Evolutionary conservation across 1,140 invertebrate species (phyloP), one percentile per base, ranked within the genome.

Genomic region (Cylas formicarius): DNA sequence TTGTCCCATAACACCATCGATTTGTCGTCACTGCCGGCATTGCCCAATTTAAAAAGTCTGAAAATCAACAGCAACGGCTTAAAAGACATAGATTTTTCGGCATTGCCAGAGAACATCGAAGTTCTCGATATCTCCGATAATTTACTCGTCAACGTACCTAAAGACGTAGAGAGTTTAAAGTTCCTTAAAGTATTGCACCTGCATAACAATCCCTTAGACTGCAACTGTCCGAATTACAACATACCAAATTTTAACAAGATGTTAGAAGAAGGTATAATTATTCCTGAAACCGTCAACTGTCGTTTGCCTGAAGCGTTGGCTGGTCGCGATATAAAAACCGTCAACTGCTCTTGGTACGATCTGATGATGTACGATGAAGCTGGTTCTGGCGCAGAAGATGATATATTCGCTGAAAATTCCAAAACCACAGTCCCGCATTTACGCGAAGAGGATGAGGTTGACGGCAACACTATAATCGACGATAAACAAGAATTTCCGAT

Each of bases 51-150:
- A 39, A 74, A 74, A 32, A 72, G 72, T 48, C 58, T 80, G 5
- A 75, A 73, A 56, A 56, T 78, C 20, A 72, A 69, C 20, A 67
- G 71, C 26, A 80, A 80, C 55, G 67, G 67, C 29, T 62, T 80
- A 41, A 67, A 69, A 50, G 66, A 63, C 13, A 57, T 72, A 8
- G 70, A 70, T 45, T 52, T 76, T 13, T 39, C 60, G 10, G 63
- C 69, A 50, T 57, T 80, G 55, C 76, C 77, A n/a, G 66, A 63
- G 48, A 72, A 74, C 56, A 61, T 80, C 46, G 72, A 74, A 64
- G 69, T 72, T 21, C 65, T 80, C 54, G 74, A 80, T 61, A 66
- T 80, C 62, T 72, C 75, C 43, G 68, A 75, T 49, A 80, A 78
- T 63, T 62, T 72, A 19, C 67, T 80, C 48, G 65, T 60, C 43